phyloP scores from a whole-genome alignment of 2,888 invertebrate species.

The Andrena flavipes region DNA sequence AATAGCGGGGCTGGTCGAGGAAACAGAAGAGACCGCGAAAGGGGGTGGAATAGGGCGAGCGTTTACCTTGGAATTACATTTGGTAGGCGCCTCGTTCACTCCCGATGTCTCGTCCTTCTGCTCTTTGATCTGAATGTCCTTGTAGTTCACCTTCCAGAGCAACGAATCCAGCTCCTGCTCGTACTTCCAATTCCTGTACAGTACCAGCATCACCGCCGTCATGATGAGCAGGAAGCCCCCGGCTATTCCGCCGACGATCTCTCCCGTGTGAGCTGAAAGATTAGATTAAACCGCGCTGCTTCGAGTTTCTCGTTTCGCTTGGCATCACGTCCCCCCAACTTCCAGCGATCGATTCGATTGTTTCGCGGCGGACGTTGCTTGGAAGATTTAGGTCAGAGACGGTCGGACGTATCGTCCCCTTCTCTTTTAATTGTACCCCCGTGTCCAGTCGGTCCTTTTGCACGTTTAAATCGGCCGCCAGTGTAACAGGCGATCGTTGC shows the following conservation, averaged over 20 bases:
- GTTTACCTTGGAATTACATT: slow-evolving; percentile 76
- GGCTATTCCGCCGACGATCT: slow-evolving; percentile 92
- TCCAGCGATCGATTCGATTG: slow-evolving; percentile 10
- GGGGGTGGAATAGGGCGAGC: neutral
- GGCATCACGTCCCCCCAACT: no score
- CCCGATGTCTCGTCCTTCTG: slow-evolving; percentile 85
- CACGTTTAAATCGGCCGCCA: slow-evolving; percentile 45
- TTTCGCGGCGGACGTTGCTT: neutral
- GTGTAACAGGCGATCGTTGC: slow-evolving; percentile 26
- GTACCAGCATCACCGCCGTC: slow-evolving; percentile 90
- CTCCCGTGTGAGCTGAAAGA: slow-evolving; percentile 90
- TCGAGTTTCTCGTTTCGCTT: neutral
- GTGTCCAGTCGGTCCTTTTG: slow-evolving; percentile 1
- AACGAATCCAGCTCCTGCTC: slow-evolving; percentile 97
- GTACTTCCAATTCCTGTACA: slow-evolving; percentile 96
- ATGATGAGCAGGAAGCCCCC: slow-evolving; percentile 91
- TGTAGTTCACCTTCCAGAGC: slow-evolving; percentile 97
- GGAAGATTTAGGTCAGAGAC: slow-evolving; percentile 44
- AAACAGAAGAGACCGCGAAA: neutral
- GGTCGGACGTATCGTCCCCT: slow-evolving; percentile 14
- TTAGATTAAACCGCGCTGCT: slow-evolving; percentile 16
- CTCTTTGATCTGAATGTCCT: slow-evolving; percentile 92
- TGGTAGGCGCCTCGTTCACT: slow-evolving; percentile 66
- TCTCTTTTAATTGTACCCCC: slow-evolving; percentile 45
- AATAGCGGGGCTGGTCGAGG: neutral